Evolutionary conservation across 2,797 vertebrate genomes (phyloP), one percentile per base, ranked within the genome.

Genomic region (Lithobates pipiens): DNA sequence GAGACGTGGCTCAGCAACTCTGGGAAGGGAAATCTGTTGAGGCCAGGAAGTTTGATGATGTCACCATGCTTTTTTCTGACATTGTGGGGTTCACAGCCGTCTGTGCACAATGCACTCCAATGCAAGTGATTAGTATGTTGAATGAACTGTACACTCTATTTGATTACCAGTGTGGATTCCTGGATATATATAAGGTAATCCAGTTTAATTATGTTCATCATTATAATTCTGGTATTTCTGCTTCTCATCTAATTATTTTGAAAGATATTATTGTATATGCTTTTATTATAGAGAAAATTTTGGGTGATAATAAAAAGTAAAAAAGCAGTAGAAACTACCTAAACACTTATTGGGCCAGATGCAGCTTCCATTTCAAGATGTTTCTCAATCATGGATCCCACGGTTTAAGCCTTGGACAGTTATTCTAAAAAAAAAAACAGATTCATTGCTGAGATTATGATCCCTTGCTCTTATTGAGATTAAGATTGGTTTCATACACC

Each of bases 71-170:
- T 81, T 99, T 99, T 90, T 99, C 98, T 0, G 98, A 99, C 94
- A 99, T 99, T 0, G 98, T 99, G 90, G 98, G 98, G 77, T 99
- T 99, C 89, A 99, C 98, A 0, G 98, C 98, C 3, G 96, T 99
- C 89, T 99, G 98, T 9, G 98, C 97, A 0, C 97, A 99, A 93
- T 99, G 98, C 80, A 99, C 98, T 0, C 98, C 98, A 77, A 98
- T 99, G 98, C 98, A 99, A 92, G 98, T 99, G 89, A 99, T 99
- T 95, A 98, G 97, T 92, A 99, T 99, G 98, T 94, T 99, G 89
- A 99, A 99, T 0, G 98, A 99, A 88, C 95, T 99, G 25, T 99
- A 99, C 92, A 99, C 98, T 0, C 95, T 97, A 86, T 99, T 99
- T 73, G 98, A 99, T 93, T 97, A 99, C 93, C 98, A 99, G 92